Evolutionary conservation across 2,797 vertebrate species (phyloP), one percentile per base, ranked within the genome.

Genomic region (Pseudotriccus pelzelni): DNA sequence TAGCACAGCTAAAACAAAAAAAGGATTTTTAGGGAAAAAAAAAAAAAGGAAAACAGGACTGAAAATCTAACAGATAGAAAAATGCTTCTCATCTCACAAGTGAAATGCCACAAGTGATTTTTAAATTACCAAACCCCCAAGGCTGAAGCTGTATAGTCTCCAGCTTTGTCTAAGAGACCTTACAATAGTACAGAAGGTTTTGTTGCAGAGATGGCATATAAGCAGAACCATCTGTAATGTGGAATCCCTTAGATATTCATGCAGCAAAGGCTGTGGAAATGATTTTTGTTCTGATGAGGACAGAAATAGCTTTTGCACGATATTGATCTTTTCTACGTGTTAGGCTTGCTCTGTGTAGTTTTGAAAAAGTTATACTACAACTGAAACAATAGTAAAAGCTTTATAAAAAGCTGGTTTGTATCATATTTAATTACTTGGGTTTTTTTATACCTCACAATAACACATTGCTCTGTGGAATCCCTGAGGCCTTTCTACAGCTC

Each of bases 1-100:
- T 49, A 86, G 69, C 50, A 89, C 72, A 84, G 68, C 59, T 96
- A 91, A 97, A 84, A 79, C 46, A 87, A 85, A 94, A 95, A 94
- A 73, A 13, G 36, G 18, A 67, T 84, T 86, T 50, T 55, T 47
- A 47, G 46, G 21, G 78, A 93, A 60, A 44, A 53, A 89, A 84
- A 81, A 90, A 50, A 1, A 73, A 93, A 92, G 18, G 47, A 87
- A 96, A 95, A 82, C 59, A 93, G 52, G 41, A 73, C 55, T 49
- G 59, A 87, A 90, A 89, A 58, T 49, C 72, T 64, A 87, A 67
- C 44, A 92, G 59, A 67, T 79, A 84, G 59, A 95, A 80, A 97
- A 95, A 87, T 53, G 75, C 63, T 49, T 91, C 73, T 92, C 55
- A 84, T 94, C 82, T 88, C 84, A 73, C 49, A 84, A 90, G 78